phyloP scores from a whole-genome alignment of 2,888 invertebrate species.

The Cataglyphis altisquamis region DNA sequence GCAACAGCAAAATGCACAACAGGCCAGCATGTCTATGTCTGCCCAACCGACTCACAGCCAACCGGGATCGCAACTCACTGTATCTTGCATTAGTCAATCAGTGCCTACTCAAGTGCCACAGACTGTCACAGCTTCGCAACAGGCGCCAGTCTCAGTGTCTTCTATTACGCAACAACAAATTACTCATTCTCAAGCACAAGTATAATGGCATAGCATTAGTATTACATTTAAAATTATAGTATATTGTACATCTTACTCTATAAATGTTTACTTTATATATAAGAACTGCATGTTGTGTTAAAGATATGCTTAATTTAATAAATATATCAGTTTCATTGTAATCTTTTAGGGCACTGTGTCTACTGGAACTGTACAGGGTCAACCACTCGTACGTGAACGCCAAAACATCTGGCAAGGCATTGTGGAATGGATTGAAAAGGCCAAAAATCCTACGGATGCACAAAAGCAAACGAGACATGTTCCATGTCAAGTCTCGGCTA shows the following conservation, averaged over 20 bases:
- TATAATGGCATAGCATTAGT: constrained; percentile 54
- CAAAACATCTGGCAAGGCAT: constrained; percentile 93
- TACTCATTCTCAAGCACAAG: constrained; percentile 80
- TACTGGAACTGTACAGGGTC: constrained; percentile 79
- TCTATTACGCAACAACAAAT: constrained; percentile 79
- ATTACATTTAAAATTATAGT: constrained; percentile 5
- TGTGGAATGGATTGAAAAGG: constrained; percentile 97
- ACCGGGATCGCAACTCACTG: constrained; percentile 80
- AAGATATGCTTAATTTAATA: neutral
- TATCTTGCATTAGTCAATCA: constrained; percentile 82
- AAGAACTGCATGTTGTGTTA: neutral
- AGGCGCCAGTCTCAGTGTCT: constrained; percentile 78
- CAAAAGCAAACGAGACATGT: constrained; percentile 92
- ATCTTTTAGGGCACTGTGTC: constrained; percentile 77
- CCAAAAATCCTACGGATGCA: constrained; percentile 91
- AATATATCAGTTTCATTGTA: neutral
- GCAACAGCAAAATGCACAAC: constrained; percentile 80
- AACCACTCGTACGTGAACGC: constrained; percentile 87
- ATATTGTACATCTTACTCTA: neutral
- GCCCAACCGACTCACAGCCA: constrained; percentile 80
- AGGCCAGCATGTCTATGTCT: constrained; percentile 83
- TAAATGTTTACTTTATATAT: neutral
- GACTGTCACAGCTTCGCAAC: constrained; percentile 82
- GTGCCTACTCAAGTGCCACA: constrained; percentile 83
- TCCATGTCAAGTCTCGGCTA: constrained; percentile 92